Conservation (phyloP, 2,797 vertebrate genomes). For the Sebastes paucispinis region DNA sequence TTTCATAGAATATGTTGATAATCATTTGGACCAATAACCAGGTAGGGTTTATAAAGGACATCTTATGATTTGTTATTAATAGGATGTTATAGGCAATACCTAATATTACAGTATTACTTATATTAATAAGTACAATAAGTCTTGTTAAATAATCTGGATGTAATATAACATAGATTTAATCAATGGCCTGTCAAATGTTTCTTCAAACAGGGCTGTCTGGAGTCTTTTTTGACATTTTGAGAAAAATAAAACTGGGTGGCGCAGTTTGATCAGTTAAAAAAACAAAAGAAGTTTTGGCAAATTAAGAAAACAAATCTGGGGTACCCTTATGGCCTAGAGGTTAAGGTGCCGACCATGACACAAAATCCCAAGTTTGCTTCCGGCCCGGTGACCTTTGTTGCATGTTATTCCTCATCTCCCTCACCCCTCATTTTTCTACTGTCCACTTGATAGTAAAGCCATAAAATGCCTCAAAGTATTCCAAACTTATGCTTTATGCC, state of each 20-base stretch:
- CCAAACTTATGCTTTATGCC: no score
- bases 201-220: fast-evolving
- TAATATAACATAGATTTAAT: not conserved
- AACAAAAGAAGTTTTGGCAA: not conserved
- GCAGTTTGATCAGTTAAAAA: not conserved
- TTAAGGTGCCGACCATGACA: not conserved
- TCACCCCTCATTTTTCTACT: not conserved
- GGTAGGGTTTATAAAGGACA: not conserved
- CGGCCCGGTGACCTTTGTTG: no score
- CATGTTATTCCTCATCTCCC: no score
- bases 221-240: not conserved
- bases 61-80: not conserved
- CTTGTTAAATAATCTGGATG: not conserved
- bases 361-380: not conserved
- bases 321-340: not conserved
- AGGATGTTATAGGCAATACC: not conserved
- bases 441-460: not conserved
- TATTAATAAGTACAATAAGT: not conserved
- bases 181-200: not conserved
- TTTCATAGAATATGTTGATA: not conserved
- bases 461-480: not conserved
- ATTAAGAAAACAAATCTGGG: not conserved
- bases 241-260: not conserved
- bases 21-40: not conserved
- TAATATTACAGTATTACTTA: not conserved